Base-by-base conservation (phyloP, 30 jellyfish, hydroid and myxozoan genomes). In the Mastigias papua region DNA sequence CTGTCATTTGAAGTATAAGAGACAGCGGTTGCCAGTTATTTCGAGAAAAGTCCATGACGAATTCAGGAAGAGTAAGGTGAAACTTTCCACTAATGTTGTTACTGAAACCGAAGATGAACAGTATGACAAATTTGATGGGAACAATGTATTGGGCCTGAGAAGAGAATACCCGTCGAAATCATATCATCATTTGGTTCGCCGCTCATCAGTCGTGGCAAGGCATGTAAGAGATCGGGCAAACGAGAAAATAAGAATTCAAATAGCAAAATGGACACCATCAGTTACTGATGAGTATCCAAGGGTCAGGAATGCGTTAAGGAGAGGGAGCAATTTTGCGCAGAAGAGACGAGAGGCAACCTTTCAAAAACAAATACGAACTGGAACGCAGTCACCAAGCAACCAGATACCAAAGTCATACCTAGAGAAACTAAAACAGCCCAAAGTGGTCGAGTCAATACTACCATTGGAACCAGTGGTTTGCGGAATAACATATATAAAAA, bases 391-490 rank as follows among this genome's bases (percentile, higher is more conserved):
- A 63, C 3, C 48, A 22, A 27, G 23, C 37, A 27, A 20, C 2
- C 35, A 27, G 74, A 63, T 23, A 25, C 26, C 82, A 26, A 57
- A 21, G 8, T 34, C 66, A 26, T 48, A 61, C 42, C 21, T 80
- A 35, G 90, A 50, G 60, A 80, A 29, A 8, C 48, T 26, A 11
- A 25, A 37, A 48, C 62, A 26, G 72, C 64, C 69, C 1, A 57
- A 32, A 34, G 34, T n/a, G 8, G 34, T 64, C 7, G 35, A 33
- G 57, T 34, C 73, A 16, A 19, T 20, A 1, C 29, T 80, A 26
- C 72, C 90, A 20, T 62, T 80, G 82, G 90, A 80, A 34, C 90
- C 90, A 17, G 73, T 80, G 2, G 42, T 33, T 26, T 80, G 90
- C 49, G 73, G 77, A 15, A 32, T 80, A 25, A 80, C 46, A 34